Percentiles rank a stretch among this genome's conserved stretches.
Conservation (phyloP, 1,140 invertebrate species). For the Halesus radiatus region DNA sequence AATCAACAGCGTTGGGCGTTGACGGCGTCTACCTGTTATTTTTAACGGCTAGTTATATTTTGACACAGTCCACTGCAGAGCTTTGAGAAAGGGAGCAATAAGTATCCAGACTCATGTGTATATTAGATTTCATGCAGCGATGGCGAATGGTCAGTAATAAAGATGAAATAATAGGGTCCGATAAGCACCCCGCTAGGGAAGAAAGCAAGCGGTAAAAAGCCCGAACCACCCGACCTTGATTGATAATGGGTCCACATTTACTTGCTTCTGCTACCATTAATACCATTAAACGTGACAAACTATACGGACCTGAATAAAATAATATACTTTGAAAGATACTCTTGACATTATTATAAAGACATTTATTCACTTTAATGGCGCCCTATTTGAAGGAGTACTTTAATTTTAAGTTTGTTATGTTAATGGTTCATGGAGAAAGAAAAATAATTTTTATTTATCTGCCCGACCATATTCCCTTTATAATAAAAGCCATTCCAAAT, state of each 20-base stretch:
- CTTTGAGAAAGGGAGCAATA: not conserved
- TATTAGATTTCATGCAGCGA: constrained; percentile 38
- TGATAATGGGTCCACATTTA: constrained; percentile 17
- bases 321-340: no score
- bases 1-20: no score
- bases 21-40: no score
- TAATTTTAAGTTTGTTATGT: no score
- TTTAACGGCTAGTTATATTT: no score
- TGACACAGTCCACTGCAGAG: not conserved
- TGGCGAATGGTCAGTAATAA: constrained; percentile 33
- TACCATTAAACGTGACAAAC: constrained; percentile 25
- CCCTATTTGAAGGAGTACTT: no score
- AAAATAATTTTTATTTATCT: no score
- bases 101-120: not conserved
- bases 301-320: not conserved
- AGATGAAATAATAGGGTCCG: constrained; percentile 33
- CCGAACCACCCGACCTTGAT: constrained; percentile 20
- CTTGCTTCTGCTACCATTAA: not conserved
- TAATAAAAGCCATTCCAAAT: no score
- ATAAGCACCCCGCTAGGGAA: constrained; percentile 17
- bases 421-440: no score
- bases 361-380: no score
- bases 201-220: constrained; percentile 23
- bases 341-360: no score
- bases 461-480: no score